Evolutionary conservation across 2,888 invertebrate species (phyloP), one percentile per base, ranked within the genome.

Genomic region (Steromphala cineraria): DNA sequence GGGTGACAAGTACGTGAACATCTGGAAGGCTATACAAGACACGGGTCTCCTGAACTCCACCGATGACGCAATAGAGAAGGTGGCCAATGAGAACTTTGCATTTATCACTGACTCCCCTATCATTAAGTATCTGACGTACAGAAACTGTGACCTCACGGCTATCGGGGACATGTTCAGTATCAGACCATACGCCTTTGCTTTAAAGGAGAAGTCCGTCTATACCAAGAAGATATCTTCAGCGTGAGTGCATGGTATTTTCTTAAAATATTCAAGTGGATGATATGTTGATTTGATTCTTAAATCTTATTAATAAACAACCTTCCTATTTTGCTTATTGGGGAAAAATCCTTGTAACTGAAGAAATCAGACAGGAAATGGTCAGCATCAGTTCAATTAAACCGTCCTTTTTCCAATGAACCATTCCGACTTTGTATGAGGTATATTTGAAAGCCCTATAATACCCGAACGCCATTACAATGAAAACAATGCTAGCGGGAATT

Each of bases 1-100:
- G 84, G 95, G 96, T 85, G 98, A 98, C 91, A 97, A 97, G 79
- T 98, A 97, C 89, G 97, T 97, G 0, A 97, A 97, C 87, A 98
- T 98, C 83, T 94, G 97, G 13, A 94, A 96, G 21, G 96, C 97
- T 17, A 98, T 98, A 71, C 96, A 96, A 84, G 95, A 96, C 83
- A 96, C 97, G 0, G 96, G 95, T 24, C 96, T 97, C 0, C 96
- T 98, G 0, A 91, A 94, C 0, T 95, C 95, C 84, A 95, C 96
- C 0, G 94, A 94, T 17, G 96, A 96, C 81, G 98, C 97, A 0
- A 96, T 97, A 89, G 94, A 94, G 76, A 96, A 96, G 93, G 97
- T 94, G 79, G 10, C 24, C 4, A 53, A 78, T 1, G 87, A 81
- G 15, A 80, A 86, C 52, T 89, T 88, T 80, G 90, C 90, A 13